Evolutionary conservation across 2,797 vertebrate species (phyloP).

Genomic region (Sternotherus odoratus): DNA sequence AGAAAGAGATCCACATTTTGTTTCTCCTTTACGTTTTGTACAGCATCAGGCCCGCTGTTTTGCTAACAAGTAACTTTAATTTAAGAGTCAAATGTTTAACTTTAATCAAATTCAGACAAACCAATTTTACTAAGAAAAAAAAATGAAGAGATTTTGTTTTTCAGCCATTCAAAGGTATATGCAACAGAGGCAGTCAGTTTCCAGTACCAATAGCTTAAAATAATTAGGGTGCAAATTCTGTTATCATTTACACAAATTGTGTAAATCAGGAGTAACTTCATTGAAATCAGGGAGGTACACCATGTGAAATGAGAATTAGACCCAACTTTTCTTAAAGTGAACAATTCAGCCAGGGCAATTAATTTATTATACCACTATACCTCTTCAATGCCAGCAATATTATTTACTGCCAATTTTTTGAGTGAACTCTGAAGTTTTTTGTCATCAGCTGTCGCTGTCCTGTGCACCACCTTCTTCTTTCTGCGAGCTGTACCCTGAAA

Average conservation of each 20-base stretch:
- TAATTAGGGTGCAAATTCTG: neutral
- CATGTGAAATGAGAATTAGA: neutral
- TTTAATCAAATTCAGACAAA: neutral
- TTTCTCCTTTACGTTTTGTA: neutral
- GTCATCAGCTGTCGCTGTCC: conserved; percentile 97
- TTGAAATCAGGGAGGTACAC: neutral
- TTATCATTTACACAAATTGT: neutral
- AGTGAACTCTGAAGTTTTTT: conserved; percentile 98
- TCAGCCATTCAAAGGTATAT: neutral
- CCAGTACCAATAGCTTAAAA: neutral
- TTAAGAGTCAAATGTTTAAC: neutral
- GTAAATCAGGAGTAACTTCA: neutral
- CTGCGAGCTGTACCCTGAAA: conserved; percentile 95
- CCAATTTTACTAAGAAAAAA: neutral
- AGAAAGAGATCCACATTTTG: neutral
- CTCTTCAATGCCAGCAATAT: conserved; percentile 99
- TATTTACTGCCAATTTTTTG: conserved; percentile 98
- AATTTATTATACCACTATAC: conserved; percentile 76
- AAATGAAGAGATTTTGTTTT: neutral
- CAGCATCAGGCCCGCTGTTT: neutral
- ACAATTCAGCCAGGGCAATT: neutral
- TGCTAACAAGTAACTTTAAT: neutral
- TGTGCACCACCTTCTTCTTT: conserved; percentile 99
- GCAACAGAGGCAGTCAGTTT: neutral
- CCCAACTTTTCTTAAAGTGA: neutral